Evolutionary conservation across 1,140 invertebrate genomes (phyloP), one percentile per base, ranked within the genome.

Genomic region (Magallana angulata): DNA sequence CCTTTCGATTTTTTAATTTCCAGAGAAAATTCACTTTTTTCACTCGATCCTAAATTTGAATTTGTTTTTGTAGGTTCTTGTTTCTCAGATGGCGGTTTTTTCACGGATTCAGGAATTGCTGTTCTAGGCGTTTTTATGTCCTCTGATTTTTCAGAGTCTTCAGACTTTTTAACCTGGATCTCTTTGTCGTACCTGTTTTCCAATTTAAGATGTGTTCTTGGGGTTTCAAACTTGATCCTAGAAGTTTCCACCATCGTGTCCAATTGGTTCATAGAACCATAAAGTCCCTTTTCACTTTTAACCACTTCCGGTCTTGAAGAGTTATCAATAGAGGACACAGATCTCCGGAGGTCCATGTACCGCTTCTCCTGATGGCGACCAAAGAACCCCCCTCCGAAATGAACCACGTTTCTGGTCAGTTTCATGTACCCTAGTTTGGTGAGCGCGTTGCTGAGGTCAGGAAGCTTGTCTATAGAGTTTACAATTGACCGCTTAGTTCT

Each of bases 301-400:
- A 62, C 16, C 56, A 36, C 57, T 62, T 62, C 81, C 24, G 56
- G 62, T 48, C 57, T 83, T 62, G 9, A 58, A 14, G n/a, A 14
- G 12, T 7, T 18, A 7, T 57, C 56, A 57, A 89, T 24, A 1
- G 59, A 84, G 1, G 88, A 84, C 64, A 30, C 62, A 16, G 88
- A 89, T 16, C 88, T 81, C 4, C 71, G 57, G 5, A 89, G 12
- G 9, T 89, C 85, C 6, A 57, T 57, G 80, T 86, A 86, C 36
- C 82, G 24, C 14, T 82, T 71, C n/a, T 89, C 88, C 14, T 48
- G 30, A 64, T 89, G 57, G 7, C 88, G 85, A 18, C 88, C 88
- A 36, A 89, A 89, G 59, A 89, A 89, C 64, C 88, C 88, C 3
- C 88, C 88, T 8, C 88, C 88, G 68, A 86, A 87, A 64, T 89